Percentiles rank a stretch among this genome's conserved stretches.
Evolutionary conservation across 2,888 invertebrate species (phyloP).

Genomic region (Macaria liturata): DNA sequence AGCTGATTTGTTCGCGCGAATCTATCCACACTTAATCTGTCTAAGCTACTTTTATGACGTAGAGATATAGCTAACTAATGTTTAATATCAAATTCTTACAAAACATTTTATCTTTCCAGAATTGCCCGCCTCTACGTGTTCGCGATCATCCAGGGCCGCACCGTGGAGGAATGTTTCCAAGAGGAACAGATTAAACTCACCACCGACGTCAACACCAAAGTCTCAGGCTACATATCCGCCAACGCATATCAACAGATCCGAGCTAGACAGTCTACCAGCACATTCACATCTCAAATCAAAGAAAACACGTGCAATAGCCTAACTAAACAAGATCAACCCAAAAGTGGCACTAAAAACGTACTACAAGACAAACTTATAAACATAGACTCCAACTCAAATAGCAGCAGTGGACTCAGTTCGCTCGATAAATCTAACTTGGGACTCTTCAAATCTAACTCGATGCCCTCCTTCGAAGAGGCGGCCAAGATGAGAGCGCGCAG

Average conservation of each 20-base stretch:
- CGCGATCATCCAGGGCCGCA: constrained; percentile 85
- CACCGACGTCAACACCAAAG: constrained; percentile 56
- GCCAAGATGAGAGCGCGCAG: constrained; percentile 80
- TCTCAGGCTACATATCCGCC: constrained; percentile 80
- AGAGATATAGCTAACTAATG: no score
- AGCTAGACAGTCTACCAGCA: constrained; percentile 47
- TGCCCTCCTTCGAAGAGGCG: constrained; percentile 74
- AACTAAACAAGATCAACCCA: constrained; percentile 59
- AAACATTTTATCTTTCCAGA: constrained; percentile 53
- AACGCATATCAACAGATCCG: constrained; percentile 67
- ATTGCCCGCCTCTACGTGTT: constrained; percentile 86
- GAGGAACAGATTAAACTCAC: constrained; percentile 68
- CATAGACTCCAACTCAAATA: constrained; percentile 67
- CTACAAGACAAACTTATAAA: constrained; percentile 77
- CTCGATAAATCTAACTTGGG: constrained; percentile 59
- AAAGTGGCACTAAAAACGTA: constrained; percentile 67
- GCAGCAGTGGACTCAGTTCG: constrained; percentile 60
- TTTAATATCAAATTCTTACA: no score
- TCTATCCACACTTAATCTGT: no score
- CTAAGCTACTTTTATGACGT: no score
- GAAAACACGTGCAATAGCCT: constrained; percentile 63
- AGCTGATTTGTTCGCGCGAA: no score
- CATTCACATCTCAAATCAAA: constrained; percentile 64
- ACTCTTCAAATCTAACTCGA: constrained; percentile 69
- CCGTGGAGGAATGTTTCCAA: constrained; percentile 85